A percentile compares a stretch with the other conserved stretches of the same genome.
Conservation (phyloP, 2,888 invertebrate species). For the Lithophane semibrunnea region DNA sequence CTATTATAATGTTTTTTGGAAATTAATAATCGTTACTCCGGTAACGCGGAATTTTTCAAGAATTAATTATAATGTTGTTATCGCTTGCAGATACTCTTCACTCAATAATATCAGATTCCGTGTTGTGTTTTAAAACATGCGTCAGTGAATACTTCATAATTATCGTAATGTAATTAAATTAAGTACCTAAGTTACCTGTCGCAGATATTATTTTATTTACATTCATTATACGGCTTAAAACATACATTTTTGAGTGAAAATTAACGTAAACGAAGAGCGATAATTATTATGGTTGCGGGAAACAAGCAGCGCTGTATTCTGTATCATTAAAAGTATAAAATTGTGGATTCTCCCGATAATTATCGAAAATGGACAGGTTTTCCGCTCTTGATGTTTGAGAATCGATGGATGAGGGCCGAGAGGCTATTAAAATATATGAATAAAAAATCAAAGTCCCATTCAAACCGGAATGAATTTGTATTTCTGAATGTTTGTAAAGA, state of each 20-base stretch:
- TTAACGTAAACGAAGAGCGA: constrained; percentile 7
- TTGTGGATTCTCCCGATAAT: constrained; percentile 23
- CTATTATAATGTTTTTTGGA: constrained; percentile 69
- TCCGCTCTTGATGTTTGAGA: constrained; percentile 20
- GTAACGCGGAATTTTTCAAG: background rate
- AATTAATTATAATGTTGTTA: constrained; percentile 15
- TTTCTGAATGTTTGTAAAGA: constrained; percentile 35
- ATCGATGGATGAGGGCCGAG: constrained; percentile 26
- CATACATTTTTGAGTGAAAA: constrained; percentile 5
- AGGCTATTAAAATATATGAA: constrained; percentile 58
- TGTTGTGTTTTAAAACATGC: constrained; percentile 16
- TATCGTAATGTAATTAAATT: constrained; percentile 15
- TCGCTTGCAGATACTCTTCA: background rate
- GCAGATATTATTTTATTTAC: constrained; percentile 28
- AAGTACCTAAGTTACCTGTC: background rate
- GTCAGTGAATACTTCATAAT: constrained; percentile 26
- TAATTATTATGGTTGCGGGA: constrained; percentile 12
- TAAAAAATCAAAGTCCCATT: constrained; percentile 55
- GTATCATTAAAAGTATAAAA: constrained; percentile 17
- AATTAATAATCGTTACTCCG: constrained; percentile 67
- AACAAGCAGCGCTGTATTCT: constrained; percentile 7
- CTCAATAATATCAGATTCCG: background rate
- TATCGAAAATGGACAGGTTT: constrained; percentile 9
- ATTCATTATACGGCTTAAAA: constrained; percentile 12
- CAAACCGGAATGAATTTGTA: constrained; percentile 27